Percentiles rank a stretch among this genome's conserved stretches.
Evolutionary conservation across 2,113 vertebrate species (phyloP).

Genomic region (Nestor notabilis): DNA sequence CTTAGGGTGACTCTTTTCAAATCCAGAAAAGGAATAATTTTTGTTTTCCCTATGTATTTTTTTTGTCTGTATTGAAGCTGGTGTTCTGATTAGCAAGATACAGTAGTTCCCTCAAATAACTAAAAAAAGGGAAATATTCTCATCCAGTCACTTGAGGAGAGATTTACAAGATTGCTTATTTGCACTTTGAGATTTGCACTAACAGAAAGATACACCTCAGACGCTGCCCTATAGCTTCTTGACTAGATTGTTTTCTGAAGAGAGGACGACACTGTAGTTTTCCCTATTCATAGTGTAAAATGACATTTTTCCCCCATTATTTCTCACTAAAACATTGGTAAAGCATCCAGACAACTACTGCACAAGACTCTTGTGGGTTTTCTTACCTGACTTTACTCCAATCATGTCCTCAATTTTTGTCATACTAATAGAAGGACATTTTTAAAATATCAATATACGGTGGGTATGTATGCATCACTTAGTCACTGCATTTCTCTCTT

Average conservation of each 20-base stretch:
- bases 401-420: not conserved
- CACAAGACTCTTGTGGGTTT: not conserved
- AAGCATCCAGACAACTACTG: not conserved
- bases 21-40: not conserved
- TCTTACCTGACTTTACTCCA: not conserved
- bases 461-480: not conserved
- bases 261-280: not conserved
- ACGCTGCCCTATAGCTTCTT: not conserved
- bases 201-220: not conserved
- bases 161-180: not conserved
- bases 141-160: not conserved
- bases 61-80: not conserved
- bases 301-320: fast-evolving
- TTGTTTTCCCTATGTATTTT: not conserved
- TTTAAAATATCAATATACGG: not conserved
- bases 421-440: not conserved
- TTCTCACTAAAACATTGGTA: not conserved
- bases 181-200: not conserved
- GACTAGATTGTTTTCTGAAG: not conserved
- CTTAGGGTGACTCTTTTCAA: not conserved
- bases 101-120: not conserved
- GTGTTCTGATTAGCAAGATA: not conserved
- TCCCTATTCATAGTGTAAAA: not conserved
- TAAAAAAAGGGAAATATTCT: not conserved
- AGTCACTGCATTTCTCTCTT: not conserved